phyloP scores from a whole-genome alignment of 1,140 invertebrate species.

The Lepidurus apus region DNA sequence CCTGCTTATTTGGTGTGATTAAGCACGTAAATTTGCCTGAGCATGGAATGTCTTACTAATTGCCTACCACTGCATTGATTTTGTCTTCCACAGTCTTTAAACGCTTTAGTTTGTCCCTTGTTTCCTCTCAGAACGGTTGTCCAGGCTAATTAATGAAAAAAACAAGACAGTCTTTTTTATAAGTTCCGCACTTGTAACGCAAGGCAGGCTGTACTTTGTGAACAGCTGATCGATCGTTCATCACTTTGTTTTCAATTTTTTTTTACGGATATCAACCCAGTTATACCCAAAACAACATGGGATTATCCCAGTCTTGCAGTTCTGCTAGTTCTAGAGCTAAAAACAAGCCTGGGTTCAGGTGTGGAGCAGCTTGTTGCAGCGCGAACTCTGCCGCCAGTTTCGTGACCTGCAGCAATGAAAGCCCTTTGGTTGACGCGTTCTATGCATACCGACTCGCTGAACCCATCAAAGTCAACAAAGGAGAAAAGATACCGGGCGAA shows the following conservation, averaged over 20 bases:
- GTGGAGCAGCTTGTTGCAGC: neutral
- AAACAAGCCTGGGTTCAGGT: neutral
- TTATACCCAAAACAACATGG: neutral
- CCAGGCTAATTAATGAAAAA: neutral
- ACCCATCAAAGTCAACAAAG: neutral
- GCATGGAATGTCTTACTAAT: neutral
- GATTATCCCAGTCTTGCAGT: neutral
- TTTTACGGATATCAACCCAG: neutral
- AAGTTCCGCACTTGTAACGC: too few species aligned
- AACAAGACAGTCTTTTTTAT: neutral
- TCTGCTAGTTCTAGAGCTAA: neutral
- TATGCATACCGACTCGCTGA: neutral
- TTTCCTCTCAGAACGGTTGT: neutral
- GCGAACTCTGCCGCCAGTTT: neutral
- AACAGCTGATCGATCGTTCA: too few species aligned
- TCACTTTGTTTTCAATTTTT: neutral
- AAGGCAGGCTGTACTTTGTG: too few species aligned
- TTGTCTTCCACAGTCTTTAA: neutral
- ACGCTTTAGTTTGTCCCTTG: neutral
- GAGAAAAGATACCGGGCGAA: neutral
- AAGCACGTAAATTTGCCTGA: slow-evolving; percentile 2
- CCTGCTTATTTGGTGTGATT: neutral
- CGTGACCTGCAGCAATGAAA: neutral
- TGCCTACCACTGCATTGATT: neutral
- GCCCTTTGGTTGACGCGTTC: neutral